phyloP scores from a whole-genome alignment of 1,140 invertebrate genomes.

The Rhyacophila brunnea region DNA sequence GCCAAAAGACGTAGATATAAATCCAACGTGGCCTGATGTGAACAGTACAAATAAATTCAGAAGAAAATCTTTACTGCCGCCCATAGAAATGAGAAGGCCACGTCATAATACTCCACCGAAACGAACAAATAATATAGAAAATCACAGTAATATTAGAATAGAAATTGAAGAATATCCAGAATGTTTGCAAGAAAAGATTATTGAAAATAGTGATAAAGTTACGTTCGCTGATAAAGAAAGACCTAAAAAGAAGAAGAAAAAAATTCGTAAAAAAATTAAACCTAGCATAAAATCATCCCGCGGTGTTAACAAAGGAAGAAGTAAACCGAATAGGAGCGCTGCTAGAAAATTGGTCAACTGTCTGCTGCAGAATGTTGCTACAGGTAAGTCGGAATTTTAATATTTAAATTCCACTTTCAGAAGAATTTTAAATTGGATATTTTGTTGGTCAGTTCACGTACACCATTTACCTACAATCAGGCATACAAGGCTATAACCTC shows the following conservation, averaged over 20 bases:
- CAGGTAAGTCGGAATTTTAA: constrained; percentile 28
- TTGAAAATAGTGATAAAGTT: not conserved
- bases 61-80: constrained; percentile 24
- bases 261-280: constrained; percentile 1
- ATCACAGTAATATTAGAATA: not conserved
- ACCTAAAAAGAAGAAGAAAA: not conserved
- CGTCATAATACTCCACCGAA: constrained; percentile 5
- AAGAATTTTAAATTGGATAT: too few species aligned
- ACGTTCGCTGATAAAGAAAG: not conserved
- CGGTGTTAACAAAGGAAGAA: constrained; percentile 32
- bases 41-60: constrained; percentile 17
- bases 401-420: too few species aligned
- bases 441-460: too few species aligned
- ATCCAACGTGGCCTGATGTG: constrained; percentile 6
- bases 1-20: not conserved
- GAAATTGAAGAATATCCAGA: not conserved
- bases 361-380: constrained; percentile 28
- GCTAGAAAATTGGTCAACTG: constrained; percentile 30
- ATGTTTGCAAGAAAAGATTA: constrained; percentile 2
- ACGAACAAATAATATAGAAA: not conserved
- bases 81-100: constrained; percentile 17
- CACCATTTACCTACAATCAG: too few species aligned
- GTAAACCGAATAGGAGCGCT: constrained; percentile 28
- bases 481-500: too few species aligned
- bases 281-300: constrained; percentile 23